phyloP scores from a whole-genome alignment of 2,113 vertebrate species.

The Nanorana parkeri region DNA sequence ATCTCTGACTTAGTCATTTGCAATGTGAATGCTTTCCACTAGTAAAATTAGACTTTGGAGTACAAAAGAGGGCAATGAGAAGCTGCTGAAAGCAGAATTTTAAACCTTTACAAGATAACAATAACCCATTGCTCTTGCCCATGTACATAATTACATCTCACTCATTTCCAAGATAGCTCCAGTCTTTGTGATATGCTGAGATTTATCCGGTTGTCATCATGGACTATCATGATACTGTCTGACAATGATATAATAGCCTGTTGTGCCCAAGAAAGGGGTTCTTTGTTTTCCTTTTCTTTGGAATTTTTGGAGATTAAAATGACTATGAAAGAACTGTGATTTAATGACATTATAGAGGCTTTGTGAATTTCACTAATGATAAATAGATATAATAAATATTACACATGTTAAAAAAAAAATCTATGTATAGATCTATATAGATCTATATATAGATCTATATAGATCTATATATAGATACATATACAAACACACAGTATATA shows the following conservation, averaged over 20 bases:
- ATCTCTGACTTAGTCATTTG: too few species aligned
- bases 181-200: conserved; percentile 51
- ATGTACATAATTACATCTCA: conserved; percentile 53
- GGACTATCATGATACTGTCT: conserved; percentile 43
- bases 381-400: conserved; percentile 14
- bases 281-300: conserved; percentile 34
- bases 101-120: conserved; percentile 23
- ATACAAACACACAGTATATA: too few species aligned
- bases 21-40: neutral
- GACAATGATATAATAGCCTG: conserved; percentile 31
- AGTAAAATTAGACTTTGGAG: neutral
- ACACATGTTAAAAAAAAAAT: too few species aligned
- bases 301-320: conserved; percentile 10
- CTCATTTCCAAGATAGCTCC: conserved; percentile 47
- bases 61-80: conserved; percentile 30
- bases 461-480: too few species aligned
- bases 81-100: conserved; percentile 27
- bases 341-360: conserved; percentile 9
- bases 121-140: conserved; percentile 12
- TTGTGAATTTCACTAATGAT: conserved; percentile 12
- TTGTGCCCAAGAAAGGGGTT: conserved; percentile 29
- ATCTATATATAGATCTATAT: too few species aligned
- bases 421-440: too few species aligned
- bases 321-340: conserved; percentile 28
- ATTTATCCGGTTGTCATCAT: conserved; percentile 53